phyloP scores from a whole-genome alignment of 37 sponge, comb jelly and placozoan species.

The Beroe ovata region DNA sequence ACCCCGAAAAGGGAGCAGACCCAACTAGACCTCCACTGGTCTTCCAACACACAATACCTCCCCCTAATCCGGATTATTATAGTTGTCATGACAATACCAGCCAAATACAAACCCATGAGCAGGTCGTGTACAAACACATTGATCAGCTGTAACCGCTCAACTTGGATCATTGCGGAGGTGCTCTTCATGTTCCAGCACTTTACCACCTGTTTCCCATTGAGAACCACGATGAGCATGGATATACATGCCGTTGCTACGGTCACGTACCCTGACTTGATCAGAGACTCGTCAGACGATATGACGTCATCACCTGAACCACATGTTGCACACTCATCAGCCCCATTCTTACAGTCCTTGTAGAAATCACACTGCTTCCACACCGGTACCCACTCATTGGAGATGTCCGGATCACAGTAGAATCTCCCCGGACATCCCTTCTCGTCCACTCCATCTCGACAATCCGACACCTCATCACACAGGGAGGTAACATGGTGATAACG shows the following conservation, averaged over 20 bases:
- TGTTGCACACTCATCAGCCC: slow-evolving; percentile 20
- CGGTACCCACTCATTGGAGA: not conserved
- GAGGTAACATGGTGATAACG: not conserved
- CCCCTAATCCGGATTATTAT: not conserved
- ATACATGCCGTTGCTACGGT: not conserved
- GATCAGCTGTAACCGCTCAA: not conserved
- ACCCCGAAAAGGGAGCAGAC: not conserved
- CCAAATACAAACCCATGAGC: slow-evolving; percentile 30
- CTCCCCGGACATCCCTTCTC: slow-evolving; percentile 6
- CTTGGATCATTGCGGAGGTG: not conserved
- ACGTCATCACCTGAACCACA: not conserved
- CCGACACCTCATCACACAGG: not conserved
- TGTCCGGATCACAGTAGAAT: slow-evolving; percentile 1
- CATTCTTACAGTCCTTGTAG: slow-evolving; percentile 7
- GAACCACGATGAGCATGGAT: not conserved
- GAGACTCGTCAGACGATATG: not conserved
- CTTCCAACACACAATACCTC: slow-evolving; percentile 8
- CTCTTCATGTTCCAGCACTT: not conserved
- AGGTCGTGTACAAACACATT: not conserved
- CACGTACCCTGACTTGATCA: not conserved
- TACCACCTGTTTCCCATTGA: not conserved
- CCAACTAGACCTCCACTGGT: slow-evolving; percentile 4
- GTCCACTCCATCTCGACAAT: not conserved
- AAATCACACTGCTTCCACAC: not conserved
- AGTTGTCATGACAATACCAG: not conserved